Conservation (phyloP, 1,140 invertebrate genomes). For the Mizuhopecten yessoensis region DNA sequence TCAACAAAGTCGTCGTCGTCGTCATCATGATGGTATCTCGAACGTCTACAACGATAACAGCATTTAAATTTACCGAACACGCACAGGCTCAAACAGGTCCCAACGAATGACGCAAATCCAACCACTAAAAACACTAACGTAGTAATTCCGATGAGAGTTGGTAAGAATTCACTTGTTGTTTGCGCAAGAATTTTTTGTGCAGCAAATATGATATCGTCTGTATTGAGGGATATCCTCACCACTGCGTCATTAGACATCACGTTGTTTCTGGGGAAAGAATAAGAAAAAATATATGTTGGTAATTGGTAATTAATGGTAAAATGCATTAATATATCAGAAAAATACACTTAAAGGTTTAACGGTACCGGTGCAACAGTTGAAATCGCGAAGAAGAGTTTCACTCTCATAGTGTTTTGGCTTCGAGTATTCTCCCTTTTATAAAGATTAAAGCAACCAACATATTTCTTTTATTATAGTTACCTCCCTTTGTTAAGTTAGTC, state of each 20-base stretch:
- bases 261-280: background rate
- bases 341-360: background rate
- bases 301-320: background rate
- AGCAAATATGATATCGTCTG: constrained; percentile 13
- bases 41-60: background rate
- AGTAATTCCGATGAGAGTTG: background rate
- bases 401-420: background rate
- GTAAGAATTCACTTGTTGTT: constrained; percentile 14
- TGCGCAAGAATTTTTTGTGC: background rate
- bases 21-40: background rate
- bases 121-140: background rate
- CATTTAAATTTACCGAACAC: background rate
- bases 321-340: background rate
- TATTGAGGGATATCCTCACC: background rate
- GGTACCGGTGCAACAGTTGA: no score
- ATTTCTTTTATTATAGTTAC: no score
- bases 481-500: no score
- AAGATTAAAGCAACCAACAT: background rate
- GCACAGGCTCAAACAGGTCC: background rate
- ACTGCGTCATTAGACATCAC: constrained; percentile 24
- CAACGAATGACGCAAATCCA: background rate
- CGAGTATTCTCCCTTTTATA: no score
- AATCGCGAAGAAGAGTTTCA: background rate
- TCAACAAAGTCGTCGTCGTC: background rate
- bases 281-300: background rate